A percentile compares a stretch with the other conserved stretches of the same genome.
phyloP scores from a whole-genome alignment of 2,113 vertebrate genomes.

The Vireo altiloquus region DNA sequence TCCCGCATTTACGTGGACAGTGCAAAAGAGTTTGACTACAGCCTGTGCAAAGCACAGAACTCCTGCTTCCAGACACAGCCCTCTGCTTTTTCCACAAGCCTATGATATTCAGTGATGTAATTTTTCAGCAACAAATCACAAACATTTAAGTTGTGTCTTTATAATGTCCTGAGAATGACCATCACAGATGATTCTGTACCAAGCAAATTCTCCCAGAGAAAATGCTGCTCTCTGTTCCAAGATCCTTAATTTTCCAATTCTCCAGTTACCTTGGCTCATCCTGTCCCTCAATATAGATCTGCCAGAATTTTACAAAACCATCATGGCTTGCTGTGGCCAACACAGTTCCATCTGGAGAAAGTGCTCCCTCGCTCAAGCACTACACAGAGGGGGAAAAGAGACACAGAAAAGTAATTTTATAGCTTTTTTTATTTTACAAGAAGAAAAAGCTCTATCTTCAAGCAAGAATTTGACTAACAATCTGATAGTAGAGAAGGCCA shows the following conservation, averaged over 20 bases:
- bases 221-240: not conserved
- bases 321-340: slow-evolving; percentile 97
- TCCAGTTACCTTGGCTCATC: slow-evolving; percentile 88
- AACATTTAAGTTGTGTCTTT: not conserved
- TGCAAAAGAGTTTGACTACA: not conserved
- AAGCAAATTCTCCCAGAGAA: not conserved
- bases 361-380: slow-evolving; percentile 92
- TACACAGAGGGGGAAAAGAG: slow-evolving; percentile 22
- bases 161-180: not conserved
- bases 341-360: slow-evolving; percentile 95
- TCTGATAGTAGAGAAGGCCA: not conserved
- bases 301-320: slow-evolving; percentile 98
- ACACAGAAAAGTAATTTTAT: not conserved
- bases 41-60: not conserved
- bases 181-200: not conserved
- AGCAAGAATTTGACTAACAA: not conserved
- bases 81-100: not conserved
- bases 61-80: not conserved
- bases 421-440: not conserved
- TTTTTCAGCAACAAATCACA: not conserved
- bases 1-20: not conserved
- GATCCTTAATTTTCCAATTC: not conserved
- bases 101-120: not conserved
- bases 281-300: slow-evolving; percentile 96
- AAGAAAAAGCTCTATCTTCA: not conserved